Base-by-base conservation (phyloP, 2,888 invertebrate genomes). In the Tyria jacobaeae region DNA sequence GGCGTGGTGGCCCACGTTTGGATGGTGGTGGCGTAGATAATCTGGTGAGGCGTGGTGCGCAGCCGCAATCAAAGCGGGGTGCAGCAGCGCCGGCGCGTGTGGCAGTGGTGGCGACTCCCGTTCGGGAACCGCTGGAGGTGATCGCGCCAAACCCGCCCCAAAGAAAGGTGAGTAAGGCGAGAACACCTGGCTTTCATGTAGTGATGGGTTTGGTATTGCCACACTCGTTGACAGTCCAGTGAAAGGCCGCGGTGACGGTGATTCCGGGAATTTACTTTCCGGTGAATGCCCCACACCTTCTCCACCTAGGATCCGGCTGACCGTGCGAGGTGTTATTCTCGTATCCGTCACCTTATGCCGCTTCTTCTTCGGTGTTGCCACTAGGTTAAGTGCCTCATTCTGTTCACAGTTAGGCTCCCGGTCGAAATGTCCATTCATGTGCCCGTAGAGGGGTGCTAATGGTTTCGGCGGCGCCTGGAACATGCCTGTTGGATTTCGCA, bases 341-440 rank as follows among this genome's bases (percentile, higher is more conserved):
- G 98, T 98, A 85, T 98, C 98, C 41, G 99, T 99, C 82, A 99
- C 98, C 97, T 99, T 99, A 86, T 99, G 99, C 60, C 99, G 95
- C 94, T 99, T 99, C 95, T 99, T 99, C 93, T 99, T 99, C 2
- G 98, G 98, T 52, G 98, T 97, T 76, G 99, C 98, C 64, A 99
- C 99, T 80, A 99, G 95, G 86, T 98, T 98, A 62, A 99, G 95
- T 4, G 99, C 98, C 88, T 99, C 99, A 89, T 98, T 98, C 89
- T 98, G 98, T 87, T 98, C 98, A 48, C 97, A 96, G 84, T 96
- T 96, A 80, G 95, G 87, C 93, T 96, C 95, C 75, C 96, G 94
- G 94, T 96, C 84, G 95, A 94, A 91, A 95, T 95, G 92, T 21
- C 95, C 95, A 77, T 95, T 94, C 94, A 96, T 95, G 66, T 95